phyloP scores from a whole-genome alignment of 2,113 vertebrate species.

The Coreoperca whiteheadi region DNA sequence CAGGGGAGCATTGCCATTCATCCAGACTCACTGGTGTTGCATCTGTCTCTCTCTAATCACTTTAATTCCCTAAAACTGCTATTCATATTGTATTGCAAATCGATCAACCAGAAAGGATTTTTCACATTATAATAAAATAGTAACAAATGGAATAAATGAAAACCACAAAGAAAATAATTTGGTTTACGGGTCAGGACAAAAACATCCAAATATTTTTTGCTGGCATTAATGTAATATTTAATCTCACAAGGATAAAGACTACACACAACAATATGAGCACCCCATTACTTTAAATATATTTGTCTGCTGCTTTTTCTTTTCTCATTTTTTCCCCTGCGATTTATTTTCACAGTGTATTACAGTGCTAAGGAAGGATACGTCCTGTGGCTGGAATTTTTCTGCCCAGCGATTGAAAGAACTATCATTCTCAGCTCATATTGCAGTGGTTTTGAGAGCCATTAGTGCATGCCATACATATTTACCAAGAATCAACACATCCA shows the following conservation, averaged over 20 bases:
- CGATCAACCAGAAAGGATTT: slow-evolving; percentile 29
- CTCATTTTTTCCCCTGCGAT: slow-evolving; percentile 1
- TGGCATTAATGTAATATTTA: slow-evolving; percentile 52
- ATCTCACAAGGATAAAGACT: slow-evolving; percentile 33
- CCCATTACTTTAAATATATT: slow-evolving; percentile 50
- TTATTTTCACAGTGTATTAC: slow-evolving; percentile 48
- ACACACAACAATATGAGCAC: slow-evolving; percentile 42
- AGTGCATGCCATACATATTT: slow-evolving; percentile 63
- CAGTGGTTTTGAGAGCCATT: slow-evolving; percentile 50
- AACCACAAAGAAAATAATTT: slow-evolving; percentile 40
- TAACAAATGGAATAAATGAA: slow-evolving; percentile 53
- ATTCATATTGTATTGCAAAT: slow-evolving; percentile 38
- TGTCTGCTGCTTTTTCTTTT: slow-evolving; percentile 49
- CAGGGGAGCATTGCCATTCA: neutral
- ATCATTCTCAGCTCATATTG: slow-evolving; percentile 42
- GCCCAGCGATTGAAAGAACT: slow-evolving; percentile 30
- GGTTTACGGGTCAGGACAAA: slow-evolving; percentile 29
- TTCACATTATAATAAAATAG: slow-evolving; percentile 48
- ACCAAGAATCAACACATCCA: slow-evolving; percentile 57
- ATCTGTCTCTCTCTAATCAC: slow-evolving; percentile 38
- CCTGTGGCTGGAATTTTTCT: slow-evolving; percentile 51
- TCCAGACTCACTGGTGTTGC: neutral
- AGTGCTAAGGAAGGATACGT: slow-evolving; percentile 31
- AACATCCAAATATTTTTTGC: slow-evolving; percentile 14
- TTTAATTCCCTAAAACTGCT: slow-evolving; percentile 34